Conservation (phyloP, 2,797 vertebrate genomes). For the Caiman crocodilus region DNA sequence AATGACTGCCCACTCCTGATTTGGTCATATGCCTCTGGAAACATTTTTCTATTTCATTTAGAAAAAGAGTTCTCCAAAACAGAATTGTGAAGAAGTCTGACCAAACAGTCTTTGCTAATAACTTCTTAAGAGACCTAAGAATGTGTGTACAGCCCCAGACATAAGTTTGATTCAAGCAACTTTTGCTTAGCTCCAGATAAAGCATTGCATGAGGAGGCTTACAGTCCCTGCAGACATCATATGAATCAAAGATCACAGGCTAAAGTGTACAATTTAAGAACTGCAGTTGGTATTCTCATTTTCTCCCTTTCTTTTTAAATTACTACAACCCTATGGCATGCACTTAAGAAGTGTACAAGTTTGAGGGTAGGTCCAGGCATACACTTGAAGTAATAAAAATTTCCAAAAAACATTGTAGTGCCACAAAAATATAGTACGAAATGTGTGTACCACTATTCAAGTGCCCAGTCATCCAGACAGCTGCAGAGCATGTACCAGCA, state of each 20-base stretch:
- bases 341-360: not conserved
- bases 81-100: not conserved
- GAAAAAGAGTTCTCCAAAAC: not conserved
- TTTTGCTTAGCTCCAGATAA: not conserved
- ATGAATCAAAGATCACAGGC: not conserved
- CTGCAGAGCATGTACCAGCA: no score
- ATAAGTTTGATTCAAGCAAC: not conserved
- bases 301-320: not conserved
- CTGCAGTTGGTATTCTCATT: not conserved
- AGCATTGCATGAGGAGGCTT: not conserved
- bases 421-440: no score
- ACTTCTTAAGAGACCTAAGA: not conserved
- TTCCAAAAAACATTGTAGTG: no score
- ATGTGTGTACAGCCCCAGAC: not conserved
- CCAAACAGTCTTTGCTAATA: not conserved
- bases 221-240: no score
- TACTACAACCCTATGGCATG: not conserved
- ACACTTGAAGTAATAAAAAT: no score
- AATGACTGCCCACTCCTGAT: no score
- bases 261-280: not conserved
- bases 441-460: no score
- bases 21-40: not conserved
- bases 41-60: not conserved
- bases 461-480: no score
- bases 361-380: no score